Conservation (phyloP, 2,797 vertebrate species). For the Rhinichthys osculus region DNA sequence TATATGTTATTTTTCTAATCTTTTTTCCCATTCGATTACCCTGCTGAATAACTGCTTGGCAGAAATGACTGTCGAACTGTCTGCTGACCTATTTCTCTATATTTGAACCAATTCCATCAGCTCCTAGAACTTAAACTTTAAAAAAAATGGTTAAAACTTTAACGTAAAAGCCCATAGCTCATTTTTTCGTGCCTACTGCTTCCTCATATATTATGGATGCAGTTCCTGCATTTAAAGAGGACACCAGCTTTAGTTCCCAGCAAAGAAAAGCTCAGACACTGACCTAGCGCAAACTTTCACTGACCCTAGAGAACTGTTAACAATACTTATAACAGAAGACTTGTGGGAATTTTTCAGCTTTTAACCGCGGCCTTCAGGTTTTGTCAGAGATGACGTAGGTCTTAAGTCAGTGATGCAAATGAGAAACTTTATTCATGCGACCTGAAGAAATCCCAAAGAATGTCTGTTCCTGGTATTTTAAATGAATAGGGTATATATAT, state of each 20-base stretch:
- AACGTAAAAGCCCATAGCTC: slow-evolving; percentile 20
- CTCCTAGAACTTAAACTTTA: slow-evolving; percentile 9
- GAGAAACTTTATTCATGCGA: background rate
- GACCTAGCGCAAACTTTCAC: background rate
- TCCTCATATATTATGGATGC: slow-evolving; percentile 50
- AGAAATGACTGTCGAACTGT: slow-evolving; percentile 20
- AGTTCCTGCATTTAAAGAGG: slow-evolving; percentile 30
- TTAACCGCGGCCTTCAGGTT: background rate
- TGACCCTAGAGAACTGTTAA: background rate
- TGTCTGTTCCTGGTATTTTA: too few species aligned
- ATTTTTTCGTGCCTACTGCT: slow-evolving; percentile 33
- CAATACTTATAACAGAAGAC: background rate
- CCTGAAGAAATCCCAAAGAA: too few species aligned
- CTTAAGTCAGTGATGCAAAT: background rate
- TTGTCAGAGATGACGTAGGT: background rate
- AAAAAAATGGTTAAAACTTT: slow-evolving; percentile 23
- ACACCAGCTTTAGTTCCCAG: slow-evolving; percentile 8
- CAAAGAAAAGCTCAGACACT: background rate
- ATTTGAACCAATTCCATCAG: slow-evolving; percentile 44
- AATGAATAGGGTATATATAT: background rate
- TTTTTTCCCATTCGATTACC: slow-evolving; percentile 2
- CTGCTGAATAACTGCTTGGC: slow-evolving; percentile 23
- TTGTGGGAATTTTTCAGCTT: background rate
- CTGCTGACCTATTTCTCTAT: slow-evolving; percentile 35
- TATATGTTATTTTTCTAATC: slow-evolving; percentile 10